Conservation (phyloP, 2,888 invertebrate genomes). For the Rutpela maculata region DNA sequence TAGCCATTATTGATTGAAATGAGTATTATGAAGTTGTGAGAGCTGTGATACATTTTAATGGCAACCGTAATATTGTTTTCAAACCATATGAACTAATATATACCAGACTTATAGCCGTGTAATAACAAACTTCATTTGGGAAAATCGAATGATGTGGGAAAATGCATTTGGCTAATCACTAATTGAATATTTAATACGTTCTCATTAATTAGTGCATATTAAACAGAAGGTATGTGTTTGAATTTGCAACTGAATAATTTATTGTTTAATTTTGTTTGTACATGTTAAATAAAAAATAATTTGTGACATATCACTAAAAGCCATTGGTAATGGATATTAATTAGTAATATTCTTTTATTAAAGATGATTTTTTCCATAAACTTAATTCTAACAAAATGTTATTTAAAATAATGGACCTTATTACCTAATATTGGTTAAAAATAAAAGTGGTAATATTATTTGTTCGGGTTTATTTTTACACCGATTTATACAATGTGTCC, state of each 20-base stretch:
- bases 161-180: not conserved
- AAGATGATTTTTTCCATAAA: too few species aligned
- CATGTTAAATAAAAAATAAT: not conserved
- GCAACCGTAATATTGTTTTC: not conserved
- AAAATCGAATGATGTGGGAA: not conserved
- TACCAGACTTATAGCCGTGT: not conserved
- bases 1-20: not conserved
- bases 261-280: constrained; percentile 17
- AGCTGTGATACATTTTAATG: not conserved
- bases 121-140: not conserved
- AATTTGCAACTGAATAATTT: constrained; percentile 21
- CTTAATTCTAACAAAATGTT: too few species aligned
- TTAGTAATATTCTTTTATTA: too few species aligned
- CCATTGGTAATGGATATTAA: too few species aligned
- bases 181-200: constrained; percentile 15
- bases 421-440: too few species aligned
- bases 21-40: not conserved
- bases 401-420: too few species aligned
- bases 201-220: constrained; percentile 8
- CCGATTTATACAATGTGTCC: too few species aligned
- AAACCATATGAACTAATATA: not conserved
- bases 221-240: constrained; percentile 9
- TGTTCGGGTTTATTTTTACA: too few species aligned
- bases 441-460: too few species aligned
- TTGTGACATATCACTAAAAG: too few species aligned